Conservation (phyloP, 1,140 invertebrate species). For the Panagrolaimus sp. region DNA sequence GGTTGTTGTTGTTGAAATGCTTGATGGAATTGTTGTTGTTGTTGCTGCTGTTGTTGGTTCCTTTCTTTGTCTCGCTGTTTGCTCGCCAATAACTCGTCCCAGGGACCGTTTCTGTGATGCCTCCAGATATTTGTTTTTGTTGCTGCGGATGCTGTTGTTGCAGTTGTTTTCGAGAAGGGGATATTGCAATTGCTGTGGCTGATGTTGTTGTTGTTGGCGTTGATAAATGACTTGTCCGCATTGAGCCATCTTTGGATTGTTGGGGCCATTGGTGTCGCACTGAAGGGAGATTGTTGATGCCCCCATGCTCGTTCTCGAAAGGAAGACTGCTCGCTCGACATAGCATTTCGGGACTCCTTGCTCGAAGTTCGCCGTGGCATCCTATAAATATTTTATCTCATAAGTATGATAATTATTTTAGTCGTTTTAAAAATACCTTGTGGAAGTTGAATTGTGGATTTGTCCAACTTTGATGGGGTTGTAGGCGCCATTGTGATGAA, state of each 20-base stretch:
- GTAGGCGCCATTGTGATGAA: neutral
- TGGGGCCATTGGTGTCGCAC: too few species aligned
- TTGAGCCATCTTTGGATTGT: conserved; percentile 6
- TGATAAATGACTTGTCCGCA: neutral
- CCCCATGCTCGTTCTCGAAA: neutral
- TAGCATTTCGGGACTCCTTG: conserved; percentile 4
- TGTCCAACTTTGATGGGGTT: neutral
- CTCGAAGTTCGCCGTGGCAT: neutral
- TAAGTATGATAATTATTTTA: neutral
- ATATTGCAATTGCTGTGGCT: neutral
- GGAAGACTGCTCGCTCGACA: conserved; percentile 9
- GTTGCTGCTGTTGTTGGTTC: too few species aligned
- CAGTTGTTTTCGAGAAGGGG: neutral
- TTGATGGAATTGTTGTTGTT: neutral
- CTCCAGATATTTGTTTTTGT: neutral
- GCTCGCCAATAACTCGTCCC: neutral
- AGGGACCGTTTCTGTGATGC: neutral
- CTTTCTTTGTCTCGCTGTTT: neutral
- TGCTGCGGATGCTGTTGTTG: conserved; percentile 1
- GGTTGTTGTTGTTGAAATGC: neutral
- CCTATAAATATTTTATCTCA: neutral
- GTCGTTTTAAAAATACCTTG: neutral
- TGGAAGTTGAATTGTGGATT: neutral
- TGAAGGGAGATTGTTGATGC: too few species aligned
- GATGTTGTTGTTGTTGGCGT: neutral